phyloP scores from a whole-genome alignment of 2,797 vertebrate species.

The Orientallactaga sibirica region DNA sequence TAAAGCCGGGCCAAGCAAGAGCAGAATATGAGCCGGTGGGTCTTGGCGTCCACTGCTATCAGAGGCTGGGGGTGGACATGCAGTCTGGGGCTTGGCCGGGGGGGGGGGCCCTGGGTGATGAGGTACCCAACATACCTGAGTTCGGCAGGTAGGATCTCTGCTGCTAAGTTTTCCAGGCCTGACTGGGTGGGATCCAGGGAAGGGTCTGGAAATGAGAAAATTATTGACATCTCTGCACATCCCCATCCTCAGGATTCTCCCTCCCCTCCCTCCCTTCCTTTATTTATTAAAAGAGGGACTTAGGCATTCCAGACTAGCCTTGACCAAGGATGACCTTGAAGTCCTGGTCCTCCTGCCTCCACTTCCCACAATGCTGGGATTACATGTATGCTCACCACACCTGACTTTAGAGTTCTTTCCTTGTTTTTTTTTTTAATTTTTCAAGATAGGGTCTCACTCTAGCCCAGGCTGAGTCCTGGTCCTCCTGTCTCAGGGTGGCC shows the following conservation, averaged over 20 bases:
- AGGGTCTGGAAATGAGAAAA: constrained; percentile 80
- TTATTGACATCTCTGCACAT: background rate
- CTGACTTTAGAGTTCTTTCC: no score
- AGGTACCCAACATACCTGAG: constrained; percentile 89
- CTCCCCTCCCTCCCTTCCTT: no score
- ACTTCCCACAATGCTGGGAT: no score
- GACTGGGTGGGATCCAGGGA: constrained; percentile 85
- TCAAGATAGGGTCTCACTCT: no score
- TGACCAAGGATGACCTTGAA: no score
- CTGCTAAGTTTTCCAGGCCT: constrained; percentile 91
- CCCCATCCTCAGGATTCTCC: background rate
- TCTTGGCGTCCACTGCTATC: background rate
- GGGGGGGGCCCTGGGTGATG: background rate
- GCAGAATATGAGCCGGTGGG: background rate
- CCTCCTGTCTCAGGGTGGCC: no score
- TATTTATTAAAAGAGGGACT: no score
- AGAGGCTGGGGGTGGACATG: background rate
- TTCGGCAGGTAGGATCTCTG: constrained; percentile 95
- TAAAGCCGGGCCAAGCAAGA: background rate
- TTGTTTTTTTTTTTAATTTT: no score
- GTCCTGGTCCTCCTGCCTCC: no score
- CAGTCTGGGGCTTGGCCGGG: background rate
- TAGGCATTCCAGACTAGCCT: no score
- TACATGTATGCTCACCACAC: no score
- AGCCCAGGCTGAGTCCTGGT: no score